These are phyloP conservation scores for Diplosoma virens DNA, from an alignment of 23 tunicate species.

Conservation along the genomic window DNA sequence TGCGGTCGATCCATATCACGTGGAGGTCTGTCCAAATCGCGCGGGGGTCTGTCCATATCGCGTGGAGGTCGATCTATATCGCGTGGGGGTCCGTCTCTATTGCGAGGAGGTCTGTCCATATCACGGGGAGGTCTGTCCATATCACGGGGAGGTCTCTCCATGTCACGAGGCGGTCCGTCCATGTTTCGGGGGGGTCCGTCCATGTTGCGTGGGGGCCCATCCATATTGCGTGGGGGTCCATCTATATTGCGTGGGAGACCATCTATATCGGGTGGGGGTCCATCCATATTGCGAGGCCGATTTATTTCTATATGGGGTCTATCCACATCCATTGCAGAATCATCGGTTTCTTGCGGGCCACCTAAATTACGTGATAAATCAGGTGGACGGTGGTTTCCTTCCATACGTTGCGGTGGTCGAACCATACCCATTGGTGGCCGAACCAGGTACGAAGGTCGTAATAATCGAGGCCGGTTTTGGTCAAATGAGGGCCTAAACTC, in stretches of 20 bases:
- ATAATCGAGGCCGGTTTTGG: background rate
- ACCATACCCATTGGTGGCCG: constrained; percentile 27
- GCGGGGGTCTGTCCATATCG: constrained; percentile 23
- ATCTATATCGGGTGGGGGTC: constrained; percentile 42
- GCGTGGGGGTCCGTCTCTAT: constrained; percentile 20
- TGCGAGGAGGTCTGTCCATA: constrained; percentile 25
- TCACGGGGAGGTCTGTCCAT: constrained; percentile 39
- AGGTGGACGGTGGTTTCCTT: constrained; percentile 9
- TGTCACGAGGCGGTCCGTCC: constrained; percentile 42
- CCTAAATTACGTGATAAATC: too few species aligned
- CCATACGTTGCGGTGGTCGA: background rate
- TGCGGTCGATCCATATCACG: constrained; percentile 40
- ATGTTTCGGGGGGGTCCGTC: constrained; percentile 33
- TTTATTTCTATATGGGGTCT: constrained; percentile 14
- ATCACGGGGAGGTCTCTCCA: constrained; percentile 43
- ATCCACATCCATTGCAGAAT: constrained; percentile 17
- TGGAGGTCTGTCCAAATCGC: constrained; percentile 48
- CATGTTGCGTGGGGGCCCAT: constrained; percentile 32
- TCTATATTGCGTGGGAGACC: constrained; percentile 16
- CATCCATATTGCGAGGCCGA: constrained; percentile 19
- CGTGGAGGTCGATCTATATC: constrained; percentile 46
- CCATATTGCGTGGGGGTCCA: constrained; percentile 28
- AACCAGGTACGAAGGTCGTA: too few species aligned
- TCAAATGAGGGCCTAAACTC: constrained; percentile 2
- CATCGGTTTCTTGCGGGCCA: background rate